phyloP scores from a whole-genome alignment of 2,888 invertebrate genomes.

The Aphodius granarius region DNA sequence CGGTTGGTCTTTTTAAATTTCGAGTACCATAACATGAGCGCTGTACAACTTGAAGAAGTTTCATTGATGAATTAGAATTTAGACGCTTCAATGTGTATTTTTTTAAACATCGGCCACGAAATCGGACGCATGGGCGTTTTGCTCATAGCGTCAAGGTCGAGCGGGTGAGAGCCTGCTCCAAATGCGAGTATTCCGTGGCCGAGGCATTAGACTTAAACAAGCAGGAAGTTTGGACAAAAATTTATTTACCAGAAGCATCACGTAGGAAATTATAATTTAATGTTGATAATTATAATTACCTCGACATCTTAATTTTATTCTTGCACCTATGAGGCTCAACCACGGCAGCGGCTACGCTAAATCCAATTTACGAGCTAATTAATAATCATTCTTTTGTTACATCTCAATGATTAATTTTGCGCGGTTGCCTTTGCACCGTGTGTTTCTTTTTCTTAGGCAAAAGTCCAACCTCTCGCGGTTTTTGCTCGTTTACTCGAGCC shows the following conservation, averaged over 20 bases:
- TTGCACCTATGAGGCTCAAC: neutral
- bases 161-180: no score
- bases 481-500: neutral
- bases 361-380: neutral
- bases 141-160: no score
- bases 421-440: neutral
- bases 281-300: neutral
- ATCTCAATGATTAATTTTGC: neutral
- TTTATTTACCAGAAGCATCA: neutral
- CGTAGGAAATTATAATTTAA: neutral
- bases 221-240: no score
- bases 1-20: neutral
- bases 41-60: no score
- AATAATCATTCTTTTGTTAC: neutral
- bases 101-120: no score
- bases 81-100: no score
- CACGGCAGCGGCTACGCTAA: neutral
- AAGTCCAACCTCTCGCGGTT: neutral
- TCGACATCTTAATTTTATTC: neutral
- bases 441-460: neutral
- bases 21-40: no score
- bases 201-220: no score
- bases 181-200: no score
- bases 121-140: no score
- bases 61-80: no score